These are phyloP conservation scores for Meleagris gallopavo DNA, from an alignment of 2,113 vertebrate species.

Conservation along the genomic window DNA sequence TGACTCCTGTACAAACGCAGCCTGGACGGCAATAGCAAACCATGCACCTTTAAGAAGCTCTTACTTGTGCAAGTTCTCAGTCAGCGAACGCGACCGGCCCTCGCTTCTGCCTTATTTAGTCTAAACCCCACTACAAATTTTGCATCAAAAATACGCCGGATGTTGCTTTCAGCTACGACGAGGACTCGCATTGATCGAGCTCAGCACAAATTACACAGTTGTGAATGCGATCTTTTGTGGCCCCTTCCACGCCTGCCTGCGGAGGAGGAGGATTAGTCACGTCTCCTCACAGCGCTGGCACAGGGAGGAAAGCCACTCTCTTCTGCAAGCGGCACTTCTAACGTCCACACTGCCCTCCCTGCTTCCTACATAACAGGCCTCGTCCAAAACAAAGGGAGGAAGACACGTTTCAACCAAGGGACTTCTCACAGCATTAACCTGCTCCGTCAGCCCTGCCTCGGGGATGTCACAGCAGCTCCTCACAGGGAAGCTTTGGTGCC, in stretches of 20 bases:
- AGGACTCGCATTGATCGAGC: not conserved
- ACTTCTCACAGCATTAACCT: not conserved
- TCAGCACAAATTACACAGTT: not conserved
- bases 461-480: not conserved
- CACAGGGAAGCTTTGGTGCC: rapidly evolving
- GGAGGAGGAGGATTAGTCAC: not conserved
- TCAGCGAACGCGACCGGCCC: not conserved
- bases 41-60: not conserved
- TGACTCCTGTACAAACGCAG: not conserved
- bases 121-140: not conserved
- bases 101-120: not conserved
- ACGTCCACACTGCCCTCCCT: not conserved
- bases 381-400: not conserved
- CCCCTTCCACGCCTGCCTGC: not conserved
- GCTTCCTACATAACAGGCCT: not conserved
- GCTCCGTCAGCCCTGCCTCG: not conserved
- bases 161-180: not conserved
- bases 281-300: not conserved
- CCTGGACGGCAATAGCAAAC: not conserved
- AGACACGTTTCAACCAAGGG: not conserved
- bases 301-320: not conserved
- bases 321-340: not conserved
- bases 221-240: not conserved
- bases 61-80: not conserved
- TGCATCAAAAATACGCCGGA: not conserved